phyloP scores from a whole-genome alignment of 2,888 invertebrate genomes.

The Cheilosia variabilis region DNA sequence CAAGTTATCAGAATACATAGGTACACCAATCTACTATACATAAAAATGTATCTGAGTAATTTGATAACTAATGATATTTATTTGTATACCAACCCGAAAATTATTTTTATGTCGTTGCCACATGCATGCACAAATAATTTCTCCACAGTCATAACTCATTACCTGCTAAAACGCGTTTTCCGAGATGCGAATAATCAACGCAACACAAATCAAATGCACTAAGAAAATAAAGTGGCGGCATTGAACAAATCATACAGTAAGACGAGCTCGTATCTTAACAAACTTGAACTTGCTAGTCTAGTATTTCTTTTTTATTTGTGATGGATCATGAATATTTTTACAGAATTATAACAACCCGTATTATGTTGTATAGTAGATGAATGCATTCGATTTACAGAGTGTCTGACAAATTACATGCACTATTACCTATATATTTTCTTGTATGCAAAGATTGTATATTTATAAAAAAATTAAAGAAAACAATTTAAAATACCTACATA shows the following conservation, averaged over 20 bases:
- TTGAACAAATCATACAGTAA: constrained; percentile 28
- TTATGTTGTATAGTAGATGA: background rate
- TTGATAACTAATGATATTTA: background rate
- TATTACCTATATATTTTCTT: too few relatives aligned
- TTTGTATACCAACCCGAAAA: background rate
- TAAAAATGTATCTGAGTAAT: too few relatives aligned
- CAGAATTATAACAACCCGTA: constrained; percentile 12
- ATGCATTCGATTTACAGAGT: background rate
- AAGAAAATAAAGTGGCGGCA: constrained; percentile 7
- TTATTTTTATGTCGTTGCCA: background rate
- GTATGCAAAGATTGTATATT: too few relatives aligned
- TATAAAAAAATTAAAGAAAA: too few relatives aligned
- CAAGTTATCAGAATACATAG: too few relatives aligned
- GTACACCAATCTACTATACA: too few relatives aligned
- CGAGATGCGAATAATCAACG: background rate
- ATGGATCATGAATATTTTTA: constrained; percentile 31
- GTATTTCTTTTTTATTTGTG: constrained; percentile 2
- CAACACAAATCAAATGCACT: constrained; percentile 13
- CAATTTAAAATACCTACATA: too few relatives aligned
- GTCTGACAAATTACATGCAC: background rate
- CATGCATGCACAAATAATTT: constrained; percentile 31
- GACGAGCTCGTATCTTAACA: constrained; percentile 4
- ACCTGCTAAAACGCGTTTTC: constrained; percentile 27
- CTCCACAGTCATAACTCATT: constrained; percentile 6
- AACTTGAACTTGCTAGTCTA: constrained; percentile 43